These are phyloP conservation scores for Picus viridis DNA, from an alignment of 2,797 vertebrate genomes.

Conservation along the genomic window DNA sequence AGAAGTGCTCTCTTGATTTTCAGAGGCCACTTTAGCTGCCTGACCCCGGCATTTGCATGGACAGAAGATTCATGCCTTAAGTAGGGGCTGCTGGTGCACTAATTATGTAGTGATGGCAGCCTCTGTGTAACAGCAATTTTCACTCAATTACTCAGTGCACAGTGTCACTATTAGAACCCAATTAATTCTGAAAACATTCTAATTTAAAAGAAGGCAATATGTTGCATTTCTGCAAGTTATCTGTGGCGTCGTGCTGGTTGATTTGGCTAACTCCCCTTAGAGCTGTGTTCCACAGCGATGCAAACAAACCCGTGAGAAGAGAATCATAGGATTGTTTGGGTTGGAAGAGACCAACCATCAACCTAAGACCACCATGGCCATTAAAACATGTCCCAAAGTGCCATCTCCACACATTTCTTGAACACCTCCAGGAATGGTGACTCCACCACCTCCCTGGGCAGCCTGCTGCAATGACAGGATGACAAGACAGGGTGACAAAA, in stretches of 20 bases:
- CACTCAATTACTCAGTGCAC: slow-evolving; percentile 56
- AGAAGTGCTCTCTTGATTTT: not conserved
- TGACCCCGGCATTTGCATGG: not conserved
- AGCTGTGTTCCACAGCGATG: not conserved
- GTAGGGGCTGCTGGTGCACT: slow-evolving; percentile 1
- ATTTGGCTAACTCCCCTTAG: not conserved
- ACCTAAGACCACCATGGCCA: too few species aligned
- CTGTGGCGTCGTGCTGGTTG: not conserved
- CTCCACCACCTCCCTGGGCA: too few species aligned
- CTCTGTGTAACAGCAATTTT: slow-evolving; percentile 31
- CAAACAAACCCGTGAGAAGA: slow-evolving; percentile 1
- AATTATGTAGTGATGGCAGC: slow-evolving; percentile 33
- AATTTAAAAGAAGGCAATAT: slow-evolving; percentile 44
- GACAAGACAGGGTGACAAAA: not conserved
- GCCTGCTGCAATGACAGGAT: too few species aligned
- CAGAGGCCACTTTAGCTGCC: not conserved
- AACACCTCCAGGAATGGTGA: too few species aligned
- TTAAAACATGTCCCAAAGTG: too few species aligned
- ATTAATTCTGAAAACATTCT: slow-evolving; percentile 58
- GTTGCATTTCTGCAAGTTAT: slow-evolving; percentile 48
- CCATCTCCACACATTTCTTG: too few species aligned
- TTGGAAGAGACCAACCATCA: too few species aligned
- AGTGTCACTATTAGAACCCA: slow-evolving; percentile 47
- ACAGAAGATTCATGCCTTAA: not conserved
- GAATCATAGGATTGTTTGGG: too few species aligned